Evolutionary conservation across 2,113 vertebrate species (phyloP), one percentile per base, ranked within the genome.

Genomic region (Clupea harengus): DNA sequence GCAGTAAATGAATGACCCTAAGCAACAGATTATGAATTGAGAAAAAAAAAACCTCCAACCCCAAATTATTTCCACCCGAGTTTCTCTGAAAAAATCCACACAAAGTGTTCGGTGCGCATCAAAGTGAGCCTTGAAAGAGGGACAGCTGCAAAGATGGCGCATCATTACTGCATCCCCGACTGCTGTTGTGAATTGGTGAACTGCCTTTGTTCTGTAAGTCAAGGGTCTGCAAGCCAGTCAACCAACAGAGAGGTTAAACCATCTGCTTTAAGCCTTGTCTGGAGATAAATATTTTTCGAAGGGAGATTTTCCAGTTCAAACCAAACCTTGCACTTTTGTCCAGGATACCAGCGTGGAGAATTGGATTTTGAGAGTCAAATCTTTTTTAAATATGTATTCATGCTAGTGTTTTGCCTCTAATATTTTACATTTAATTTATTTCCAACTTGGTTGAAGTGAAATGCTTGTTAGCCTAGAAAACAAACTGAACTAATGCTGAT

Each of bases 1-100:
- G 86, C 45, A 83, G 82, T 57, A 64, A 92, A 91, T 87, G 89
- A 90, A 83, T 45, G 84, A 83, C 81, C 87, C 75, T 86, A 81
- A 86, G 60, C 67, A 32, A 81, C 75, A 85, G 39, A 81, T 83
- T 83, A 80, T 80, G 81, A 54, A 75, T 45, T 47, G 81, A 83
- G 11, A 72, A 60, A 49, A 75, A 84, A 86, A 80, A 39, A 17
- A 2, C 22, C 78, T 84, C 1, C 4, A n/a, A n/a, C 18, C 46
- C 6, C 13, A 81, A 88, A 78, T 82, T 7, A 28, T 67, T 28
- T 32, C 72, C 72, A 39, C 28, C 72, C 28, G 28, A 15, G 28
- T 39, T 78, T 78, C 25, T 17, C 28, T 15, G 39, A 78, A 72
- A 72, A 1, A 32, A 78, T 15, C 6, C 13, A 15, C 32, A 39